A percentile compares a stretch with the other conserved stretches of the same genome.
Evolutionary conservation across 2,113 vertebrate species (phyloP).

Genomic region (Vicugna pacos): DNA sequence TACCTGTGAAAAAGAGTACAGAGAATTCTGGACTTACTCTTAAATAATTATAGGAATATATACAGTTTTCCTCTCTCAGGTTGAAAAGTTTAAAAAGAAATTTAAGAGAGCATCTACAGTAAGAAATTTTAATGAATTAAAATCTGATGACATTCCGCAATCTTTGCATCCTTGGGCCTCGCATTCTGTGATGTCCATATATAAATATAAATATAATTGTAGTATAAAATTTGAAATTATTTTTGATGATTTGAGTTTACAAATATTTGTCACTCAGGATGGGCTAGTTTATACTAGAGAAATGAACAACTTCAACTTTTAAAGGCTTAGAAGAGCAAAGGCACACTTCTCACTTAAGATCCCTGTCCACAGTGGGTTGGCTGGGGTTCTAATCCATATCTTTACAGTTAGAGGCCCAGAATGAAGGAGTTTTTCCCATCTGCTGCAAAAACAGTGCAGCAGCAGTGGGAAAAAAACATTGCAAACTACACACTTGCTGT

Average conservation of each 20-base stretch:
- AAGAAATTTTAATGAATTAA: background rate
- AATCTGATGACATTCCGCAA: background rate
- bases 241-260: background rate
- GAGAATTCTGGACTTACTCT: background rate
- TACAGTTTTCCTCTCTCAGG: background rate
- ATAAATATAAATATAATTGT: background rate
- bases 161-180: background rate
- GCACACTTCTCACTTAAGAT: background rate
- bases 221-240: background rate
- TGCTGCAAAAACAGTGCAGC: background rate
- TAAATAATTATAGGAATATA: background rate
- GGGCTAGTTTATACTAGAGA: background rate
- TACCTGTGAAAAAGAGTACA: background rate
- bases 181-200: background rate
- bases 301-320: background rate
- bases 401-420: background rate
- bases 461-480: background rate
- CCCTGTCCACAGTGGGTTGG: rapidly evolving
- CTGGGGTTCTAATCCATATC: background rate
- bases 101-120: background rate
- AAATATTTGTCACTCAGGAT: background rate
- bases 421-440: background rate
- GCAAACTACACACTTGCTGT: background rate
- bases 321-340: background rate
- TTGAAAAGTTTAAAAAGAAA: background rate